Percentiles rank a stretch among this genome's conserved stretches.
Evolutionary conservation across 2,888 invertebrate genomes (phyloP).

Genomic region (Bembecia ichneumoniformis): DNA sequence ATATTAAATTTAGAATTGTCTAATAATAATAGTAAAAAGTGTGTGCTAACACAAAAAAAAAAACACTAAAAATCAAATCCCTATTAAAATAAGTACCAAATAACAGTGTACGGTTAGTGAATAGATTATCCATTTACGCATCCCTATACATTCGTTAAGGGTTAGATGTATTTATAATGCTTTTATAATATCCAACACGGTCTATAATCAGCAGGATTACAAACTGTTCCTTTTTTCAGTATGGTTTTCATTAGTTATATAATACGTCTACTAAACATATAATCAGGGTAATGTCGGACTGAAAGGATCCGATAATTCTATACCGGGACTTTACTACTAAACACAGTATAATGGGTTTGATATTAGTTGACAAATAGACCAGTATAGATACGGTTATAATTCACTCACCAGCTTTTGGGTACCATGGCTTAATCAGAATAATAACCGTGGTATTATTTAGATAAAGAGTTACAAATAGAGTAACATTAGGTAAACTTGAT

Average conservation of each 20-base stretch:
- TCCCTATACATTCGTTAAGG: slow-evolving; percentile 48
- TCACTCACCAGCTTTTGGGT: too few relatives aligned
- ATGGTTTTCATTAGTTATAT: slow-evolving; percentile 54
- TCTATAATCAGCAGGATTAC: slow-evolving; percentile 62
- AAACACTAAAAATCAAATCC: slow-evolving; percentile 28
- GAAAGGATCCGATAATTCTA: background rate
- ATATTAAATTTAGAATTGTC: too few relatives aligned
- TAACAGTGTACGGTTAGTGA: slow-evolving; percentile 35
- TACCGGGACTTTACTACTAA: background rate
- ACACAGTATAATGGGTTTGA: background rate
- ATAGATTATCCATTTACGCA: slow-evolving; percentile 36
- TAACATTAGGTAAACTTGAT: too few relatives aligned
- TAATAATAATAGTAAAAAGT: too few relatives aligned
- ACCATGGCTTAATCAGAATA: too few relatives aligned
- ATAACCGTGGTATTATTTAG: too few relatives aligned
- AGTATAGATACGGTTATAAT: too few relatives aligned
- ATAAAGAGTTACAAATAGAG: too few relatives aligned
- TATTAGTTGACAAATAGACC: background rate
- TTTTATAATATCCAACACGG: slow-evolving; percentile 45
- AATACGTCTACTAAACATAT: slow-evolving; percentile 42
- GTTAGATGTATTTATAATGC: slow-evolving; percentile 66
- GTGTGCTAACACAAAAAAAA: too few relatives aligned
- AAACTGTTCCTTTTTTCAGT: slow-evolving; percentile 63
- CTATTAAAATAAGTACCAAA: slow-evolving; percentile 35
- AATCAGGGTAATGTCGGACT: slow-evolving; percentile 25